Evolutionary conservation across 2,888 invertebrate species (phyloP).

Genomic region (Pteria penguin): DNA sequence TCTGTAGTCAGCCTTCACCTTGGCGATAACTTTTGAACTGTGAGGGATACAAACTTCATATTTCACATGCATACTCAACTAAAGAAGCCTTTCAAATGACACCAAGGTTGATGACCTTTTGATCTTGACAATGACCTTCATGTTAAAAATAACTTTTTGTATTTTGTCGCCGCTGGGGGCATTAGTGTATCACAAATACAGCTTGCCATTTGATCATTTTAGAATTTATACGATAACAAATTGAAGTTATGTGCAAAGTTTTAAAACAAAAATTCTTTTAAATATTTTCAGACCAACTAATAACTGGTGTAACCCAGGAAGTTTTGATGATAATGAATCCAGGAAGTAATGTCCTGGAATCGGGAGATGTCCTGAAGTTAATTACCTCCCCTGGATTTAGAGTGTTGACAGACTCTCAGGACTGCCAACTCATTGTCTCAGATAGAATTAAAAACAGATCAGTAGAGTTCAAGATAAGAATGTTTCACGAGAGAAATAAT

Average conservation of each 20-base stretch:
- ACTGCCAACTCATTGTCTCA: slow-evolving; percentile 13
- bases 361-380: slow-evolving; percentile 80
- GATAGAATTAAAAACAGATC: slow-evolving; percentile 20
- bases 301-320: slow-evolving; percentile 69
- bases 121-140: too few species aligned
- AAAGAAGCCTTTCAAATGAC: too few species aligned
- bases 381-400: slow-evolving; percentile 50
- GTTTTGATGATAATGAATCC: slow-evolving; percentile 64
- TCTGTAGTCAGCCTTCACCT: too few species aligned
- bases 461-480: slow-evolving; percentile 43
- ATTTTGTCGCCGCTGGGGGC: too few species aligned
- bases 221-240: too few species aligned
- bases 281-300: slow-evolving; percentile 54
- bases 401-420: slow-evolving; percentile 29
- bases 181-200: neutral
- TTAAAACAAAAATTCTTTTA: neutral
- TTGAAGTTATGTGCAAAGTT: too few species aligned
- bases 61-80: too few species aligned
- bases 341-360: slow-evolving; percentile 64
- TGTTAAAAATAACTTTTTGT: too few species aligned
- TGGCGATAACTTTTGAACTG: too few species aligned
- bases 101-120: too few species aligned
- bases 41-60: too few species aligned
- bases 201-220: neutral
- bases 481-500: slow-evolving; percentile 46